These are phyloP conservation scores for Pyrrhosoma nymphula DNA, from an alignment of 2,888 invertebrate species.

Conservation along the genomic window DNA sequence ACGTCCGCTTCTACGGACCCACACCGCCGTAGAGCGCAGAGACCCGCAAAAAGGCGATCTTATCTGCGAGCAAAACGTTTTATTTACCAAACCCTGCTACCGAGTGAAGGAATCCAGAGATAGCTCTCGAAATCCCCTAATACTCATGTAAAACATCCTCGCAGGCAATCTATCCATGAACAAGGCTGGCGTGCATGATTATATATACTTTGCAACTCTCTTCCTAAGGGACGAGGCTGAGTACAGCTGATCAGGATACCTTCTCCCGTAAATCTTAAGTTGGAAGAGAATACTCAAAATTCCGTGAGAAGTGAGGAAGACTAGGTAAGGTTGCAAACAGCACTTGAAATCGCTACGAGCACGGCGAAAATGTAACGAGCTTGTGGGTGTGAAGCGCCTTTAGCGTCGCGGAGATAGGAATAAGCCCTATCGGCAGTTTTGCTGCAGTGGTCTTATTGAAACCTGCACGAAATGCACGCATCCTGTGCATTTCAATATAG, in stretches of 20 bases:
- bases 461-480: too few species aligned
- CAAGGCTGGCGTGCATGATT: too few species aligned
- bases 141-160: background rate
- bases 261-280: background rate
- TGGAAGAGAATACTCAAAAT: background rate
- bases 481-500: too few species aligned
- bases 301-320: background rate
- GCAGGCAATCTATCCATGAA: too few species aligned
- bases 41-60: background rate
- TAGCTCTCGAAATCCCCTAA: too few species aligned
- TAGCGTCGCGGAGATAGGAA: background rate
- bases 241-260: background rate
- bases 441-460: too few species aligned
- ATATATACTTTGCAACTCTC: background rate
- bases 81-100: background rate
- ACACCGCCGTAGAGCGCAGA: background rate
- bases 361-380: background rate
- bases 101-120: too few species aligned
- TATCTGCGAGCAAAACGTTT: background rate
- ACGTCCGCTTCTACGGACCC: background rate
- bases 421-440: background rate
- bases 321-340: background rate
- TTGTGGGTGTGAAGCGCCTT: background rate
- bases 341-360: background rate
- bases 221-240: background rate